These are phyloP conservation scores for Agelastica alni DNA, from an alignment of 2,888 invertebrate species.

Conservation along the genomic window DNA sequence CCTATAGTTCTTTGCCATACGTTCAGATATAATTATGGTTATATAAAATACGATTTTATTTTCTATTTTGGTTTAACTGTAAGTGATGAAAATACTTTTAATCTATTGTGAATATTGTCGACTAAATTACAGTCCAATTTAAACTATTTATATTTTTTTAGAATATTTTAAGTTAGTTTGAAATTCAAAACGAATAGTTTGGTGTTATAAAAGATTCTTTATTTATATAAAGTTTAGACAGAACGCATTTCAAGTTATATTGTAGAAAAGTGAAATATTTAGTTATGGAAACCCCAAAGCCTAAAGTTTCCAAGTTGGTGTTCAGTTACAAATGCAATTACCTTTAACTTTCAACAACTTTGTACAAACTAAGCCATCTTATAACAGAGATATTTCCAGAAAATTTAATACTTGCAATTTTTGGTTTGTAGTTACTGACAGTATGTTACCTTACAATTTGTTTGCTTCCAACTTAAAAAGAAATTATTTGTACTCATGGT, in stretches of 20 bases:
- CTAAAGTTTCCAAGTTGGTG: conserved; percentile 14
- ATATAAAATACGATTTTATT: too few species aligned
- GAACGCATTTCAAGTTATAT: neutral
- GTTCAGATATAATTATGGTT: too few species aligned
- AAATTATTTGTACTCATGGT: too few species aligned
- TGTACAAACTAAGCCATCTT: conserved; percentile 10
- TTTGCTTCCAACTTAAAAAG: too few species aligned
- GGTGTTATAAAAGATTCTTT: neutral
- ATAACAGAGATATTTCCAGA: neutral
- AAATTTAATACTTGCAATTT: neutral
- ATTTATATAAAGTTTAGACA: neutral
- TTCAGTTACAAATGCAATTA: conserved; percentile 18
- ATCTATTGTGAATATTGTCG: too few species aligned
- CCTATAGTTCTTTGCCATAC: too few species aligned
- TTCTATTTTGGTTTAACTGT: too few species aligned
- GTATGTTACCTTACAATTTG: neutral
- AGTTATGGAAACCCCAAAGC: conserved; percentile 10
- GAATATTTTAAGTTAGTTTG: too few species aligned
- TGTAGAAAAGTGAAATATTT: conserved; percentile 17
- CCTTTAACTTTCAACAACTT: conserved; percentile 19
- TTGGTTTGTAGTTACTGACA: neutral
- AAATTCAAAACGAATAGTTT: neutral
- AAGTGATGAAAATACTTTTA: too few species aligned
- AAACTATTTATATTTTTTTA: too few species aligned
- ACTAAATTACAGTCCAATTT: too few species aligned